Conservation (phyloP, 2,888 invertebrate genomes). For the Parthenolecanium corni region DNA sequence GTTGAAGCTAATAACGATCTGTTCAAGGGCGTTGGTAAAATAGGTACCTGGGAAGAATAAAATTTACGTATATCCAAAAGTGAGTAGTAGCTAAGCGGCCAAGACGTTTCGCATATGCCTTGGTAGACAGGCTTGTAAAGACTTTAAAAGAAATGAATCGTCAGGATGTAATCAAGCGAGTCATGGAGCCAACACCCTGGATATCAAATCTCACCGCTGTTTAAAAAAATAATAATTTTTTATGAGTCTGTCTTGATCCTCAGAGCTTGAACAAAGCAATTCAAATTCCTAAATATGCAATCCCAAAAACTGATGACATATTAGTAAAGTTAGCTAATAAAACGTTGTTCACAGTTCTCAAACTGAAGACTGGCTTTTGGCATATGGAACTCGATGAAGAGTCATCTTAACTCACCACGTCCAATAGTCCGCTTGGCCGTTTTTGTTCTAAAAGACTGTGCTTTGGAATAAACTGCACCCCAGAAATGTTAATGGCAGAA, state of each 20-base stretch:
- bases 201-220: background rate
- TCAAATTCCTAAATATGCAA: background rate
- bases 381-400: slow-evolving; percentile 31
- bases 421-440: slow-evolving; percentile 33
- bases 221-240: background rate
- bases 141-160: background rate
- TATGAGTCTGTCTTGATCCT: background rate
- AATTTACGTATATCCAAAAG: background rate
- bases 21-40: background rate
- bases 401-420: slow-evolving; percentile 31
- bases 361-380: background rate
- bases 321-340: background rate
- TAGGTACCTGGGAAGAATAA: background rate
- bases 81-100: background rate
- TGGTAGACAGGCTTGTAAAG: background rate
- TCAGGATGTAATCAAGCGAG: background rate
- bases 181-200: background rate
- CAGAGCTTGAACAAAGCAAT: background rate
- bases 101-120: background rate
- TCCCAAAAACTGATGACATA: background rate
- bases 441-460: slow-evolving; percentile 31
- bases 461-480: slow-evolving; percentile 31
- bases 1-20: background rate
- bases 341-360: background rate
- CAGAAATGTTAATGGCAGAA: slow-evolving; percentile 29